Conservation (phyloP, 1,140 invertebrate species). For the Brachionus rubens region DNA sequence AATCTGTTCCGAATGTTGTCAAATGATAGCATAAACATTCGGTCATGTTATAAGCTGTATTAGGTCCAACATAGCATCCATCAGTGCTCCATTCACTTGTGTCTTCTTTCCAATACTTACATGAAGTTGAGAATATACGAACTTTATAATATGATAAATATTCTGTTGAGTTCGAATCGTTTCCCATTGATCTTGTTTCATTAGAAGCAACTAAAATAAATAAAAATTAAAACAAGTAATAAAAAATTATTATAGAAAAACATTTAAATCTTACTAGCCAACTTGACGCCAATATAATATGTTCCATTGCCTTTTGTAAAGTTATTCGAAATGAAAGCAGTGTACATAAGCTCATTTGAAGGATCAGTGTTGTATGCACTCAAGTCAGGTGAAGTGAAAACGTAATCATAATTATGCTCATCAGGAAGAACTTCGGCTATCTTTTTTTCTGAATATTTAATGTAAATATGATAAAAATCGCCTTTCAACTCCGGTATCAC, state of each 20-base stretch:
- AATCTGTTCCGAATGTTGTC: slow-evolving; percentile 64
- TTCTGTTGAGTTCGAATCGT: slow-evolving; percentile 50
- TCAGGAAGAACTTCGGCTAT: slow-evolving; percentile 51
- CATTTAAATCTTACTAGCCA: slow-evolving; percentile 48
- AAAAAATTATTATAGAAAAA: background rate
- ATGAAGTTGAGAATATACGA: slow-evolving; percentile 52
- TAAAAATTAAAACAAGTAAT: slow-evolving; percentile 48
- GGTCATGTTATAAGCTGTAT: slow-evolving; percentile 56
- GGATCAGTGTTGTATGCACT: background rate
- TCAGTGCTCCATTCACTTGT: slow-evolving; percentile 54
- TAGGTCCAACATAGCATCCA: slow-evolving; percentile 50
- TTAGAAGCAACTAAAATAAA: slow-evolving; percentile 47
- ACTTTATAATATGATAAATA: slow-evolving; percentile 49
- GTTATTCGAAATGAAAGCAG: slow-evolving; percentile 48
- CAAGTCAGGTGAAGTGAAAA: slow-evolving; percentile 7
- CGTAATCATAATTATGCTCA: slow-evolving; percentile 53
- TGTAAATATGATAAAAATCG: slow-evolving; percentile 50
- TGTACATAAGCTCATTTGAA: slow-evolving; percentile 49
- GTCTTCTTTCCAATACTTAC: slow-evolving; percentile 57
- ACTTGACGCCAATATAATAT: slow-evolving; percentile 55
- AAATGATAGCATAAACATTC: slow-evolving; percentile 63
- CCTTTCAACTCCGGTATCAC: slow-evolving; percentile 48
- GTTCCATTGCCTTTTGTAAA: slow-evolving; percentile 54
- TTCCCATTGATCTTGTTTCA: slow-evolving; percentile 2
- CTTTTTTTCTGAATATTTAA: slow-evolving; percentile 50